A percentile compares a stretch with the other conserved stretches of the same genome.
Conservation (phyloP, 2,888 invertebrate genomes). For the Pseudanteris insignis region DNA sequence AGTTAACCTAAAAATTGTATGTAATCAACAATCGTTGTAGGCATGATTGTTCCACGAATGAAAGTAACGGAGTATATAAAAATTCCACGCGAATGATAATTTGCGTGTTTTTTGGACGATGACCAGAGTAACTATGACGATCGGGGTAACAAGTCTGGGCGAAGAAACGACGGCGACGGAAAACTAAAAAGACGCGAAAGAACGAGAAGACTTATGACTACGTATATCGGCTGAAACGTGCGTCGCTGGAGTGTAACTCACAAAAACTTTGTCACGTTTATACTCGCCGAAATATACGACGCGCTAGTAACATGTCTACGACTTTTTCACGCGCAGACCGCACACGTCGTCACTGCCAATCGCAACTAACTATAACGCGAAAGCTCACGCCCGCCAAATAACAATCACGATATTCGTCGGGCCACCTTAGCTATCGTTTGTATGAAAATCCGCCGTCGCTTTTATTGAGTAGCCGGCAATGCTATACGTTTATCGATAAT, state of each 20-base stretch:
- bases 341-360: slow-evolving; percentile 38
- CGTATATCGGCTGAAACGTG: slow-evolving; percentile 42
- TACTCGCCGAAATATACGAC: slow-evolving; percentile 45
- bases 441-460: too few relatives aligned
- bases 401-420: too few relatives aligned
- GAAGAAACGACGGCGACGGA: too few relatives aligned
- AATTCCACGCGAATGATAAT: too few relatives aligned
- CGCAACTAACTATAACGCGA: slow-evolving; percentile 28
- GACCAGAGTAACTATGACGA: slow-evolving; percentile 13
- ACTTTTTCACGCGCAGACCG: slow-evolving; percentile 32
- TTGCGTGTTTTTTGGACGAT: slow-evolving; percentile 4
- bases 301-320: slow-evolving; percentile 37
- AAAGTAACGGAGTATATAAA: too few relatives aligned
- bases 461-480: too few relatives aligned
- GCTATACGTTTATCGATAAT: too few relatives aligned
- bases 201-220: slow-evolving; percentile 44
- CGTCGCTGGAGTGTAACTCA: slow-evolving; percentile 34
- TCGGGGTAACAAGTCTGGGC: slow-evolving; percentile 22
- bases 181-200: slow-evolving; percentile 39
- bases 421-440: too few relatives aligned
- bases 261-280: slow-evolving; percentile 45
- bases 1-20: too few relatives aligned
- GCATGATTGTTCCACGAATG: too few relatives aligned
- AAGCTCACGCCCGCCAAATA: slow-evolving; percentile 11
- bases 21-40: too few relatives aligned